These are phyloP conservation scores for Platynereis dumerilii DNA, from an alignment of 2,888 invertebrate genomes.

Conservation along the genomic window DNA sequence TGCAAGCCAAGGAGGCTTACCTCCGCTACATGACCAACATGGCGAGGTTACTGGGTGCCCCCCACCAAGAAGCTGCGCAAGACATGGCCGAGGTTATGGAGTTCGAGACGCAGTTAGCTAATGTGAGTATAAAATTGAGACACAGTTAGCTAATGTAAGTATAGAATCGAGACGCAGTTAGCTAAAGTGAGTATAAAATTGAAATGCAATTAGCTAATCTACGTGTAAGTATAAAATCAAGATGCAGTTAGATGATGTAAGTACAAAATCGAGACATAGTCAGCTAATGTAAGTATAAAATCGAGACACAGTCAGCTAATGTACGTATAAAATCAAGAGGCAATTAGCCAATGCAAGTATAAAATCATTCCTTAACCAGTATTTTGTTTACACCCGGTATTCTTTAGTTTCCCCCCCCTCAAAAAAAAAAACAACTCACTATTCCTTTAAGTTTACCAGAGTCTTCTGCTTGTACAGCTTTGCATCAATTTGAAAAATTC, in stretches of 20 bases:
- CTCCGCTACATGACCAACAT: slow-evolving; percentile 82
- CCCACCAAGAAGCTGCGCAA: slow-evolving; percentile 70
- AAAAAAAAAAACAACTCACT: no score
- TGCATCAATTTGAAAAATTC: no score
- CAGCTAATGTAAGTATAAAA: slow-evolving; percentile 78
- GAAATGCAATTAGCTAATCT: no score
- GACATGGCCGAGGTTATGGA: slow-evolving; percentile 77
- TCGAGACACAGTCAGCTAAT: slow-evolving; percentile 73
- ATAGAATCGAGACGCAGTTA: no score
- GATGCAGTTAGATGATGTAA: no score
- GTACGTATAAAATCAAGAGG: no score
- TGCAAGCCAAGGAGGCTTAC: slow-evolving; percentile 72
- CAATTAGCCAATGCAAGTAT: neutral
- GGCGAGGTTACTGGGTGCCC: slow-evolving; percentile 78
- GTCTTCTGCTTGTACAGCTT: no score
- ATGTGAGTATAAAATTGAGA: slow-evolving; percentile 78
- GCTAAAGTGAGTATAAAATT: neutral
- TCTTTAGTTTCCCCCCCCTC: no score
- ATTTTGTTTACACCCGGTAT: no score
- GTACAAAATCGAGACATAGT: slow-evolving; percentile 79
- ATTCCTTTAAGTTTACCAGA: no score
- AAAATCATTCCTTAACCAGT: no score
- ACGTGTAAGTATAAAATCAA: no score
- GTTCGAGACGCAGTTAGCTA: slow-evolving; percentile 81
- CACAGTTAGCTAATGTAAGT: slow-evolving; percentile 46